Evolutionary conservation across 2,113 vertebrate species (phyloP), one percentile per base, ranked within the genome.

Genomic region (Chloebia gouldiae): DNA sequence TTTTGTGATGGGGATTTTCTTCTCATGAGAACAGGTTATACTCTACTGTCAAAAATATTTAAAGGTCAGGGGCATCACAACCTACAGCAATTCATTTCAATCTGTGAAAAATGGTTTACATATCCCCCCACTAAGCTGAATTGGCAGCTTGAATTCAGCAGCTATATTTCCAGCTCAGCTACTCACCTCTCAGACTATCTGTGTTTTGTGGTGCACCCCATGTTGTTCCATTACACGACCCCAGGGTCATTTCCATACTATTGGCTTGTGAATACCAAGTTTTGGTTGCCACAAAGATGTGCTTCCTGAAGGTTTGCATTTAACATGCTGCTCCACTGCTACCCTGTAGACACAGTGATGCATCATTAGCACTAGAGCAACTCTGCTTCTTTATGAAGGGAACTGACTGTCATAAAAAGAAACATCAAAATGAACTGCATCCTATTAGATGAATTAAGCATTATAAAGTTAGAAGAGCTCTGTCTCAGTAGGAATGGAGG

Each of bases 1-100:
- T 94, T 94, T 75, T 75, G 56, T 63, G 31, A 71, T 56, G 25
- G 37, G 88, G 72, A 88, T 88, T 93, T 97, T 95, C 79, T 88
- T 93, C 80, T 92, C 60, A 27, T 11, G 28, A 78, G 51, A 86
- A 35, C 25, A 78, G 68, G 90, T 86, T 81, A 78, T 30, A 49
- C 44, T 86, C 81, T 83, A 51, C 64, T 70, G 60, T 91, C 90
- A 78, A 94, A 95, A 92, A 81, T 35, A 90, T 75, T 79, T 81
- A 94, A 92, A 96, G 92, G 94, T 96, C 90, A 70, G 3, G 17
- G 47, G 51, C 93, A 83, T 73, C 49, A 53, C 68, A 83, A 83
- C 66, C 54, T 83, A 66, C 33, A 86, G 60, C 51, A 88, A 92
- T 92, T 90, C 47, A 44, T 90, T 93, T 88, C 79, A 83, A 53